Conservation (phyloP, 2,797 vertebrate species). For the Argyrosomus regius region DNA sequence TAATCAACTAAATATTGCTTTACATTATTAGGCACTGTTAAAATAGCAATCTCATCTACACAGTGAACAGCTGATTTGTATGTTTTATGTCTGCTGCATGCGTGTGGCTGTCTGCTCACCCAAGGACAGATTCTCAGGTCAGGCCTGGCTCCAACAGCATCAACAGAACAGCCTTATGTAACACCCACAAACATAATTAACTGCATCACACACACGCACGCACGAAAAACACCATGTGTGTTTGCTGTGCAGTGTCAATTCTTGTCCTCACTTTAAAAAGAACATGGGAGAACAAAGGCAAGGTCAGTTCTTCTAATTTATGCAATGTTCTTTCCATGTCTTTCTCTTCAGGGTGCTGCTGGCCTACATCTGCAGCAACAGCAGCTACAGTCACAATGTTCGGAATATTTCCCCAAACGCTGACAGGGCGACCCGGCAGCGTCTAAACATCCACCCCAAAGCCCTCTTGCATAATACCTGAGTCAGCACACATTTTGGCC, state of each 20-base stretch:
- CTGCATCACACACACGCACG: background rate
- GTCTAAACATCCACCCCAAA: slow-evolving; percentile 49
- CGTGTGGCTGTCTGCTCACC: slow-evolving; percentile 1
- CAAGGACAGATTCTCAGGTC: slow-evolving; percentile 5
- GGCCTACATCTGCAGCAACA: slow-evolving; percentile 52
- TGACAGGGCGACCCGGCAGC: slow-evolving; percentile 40
- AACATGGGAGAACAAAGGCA: slow-evolving; percentile 32
- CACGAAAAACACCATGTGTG: background rate
- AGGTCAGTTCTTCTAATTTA: slow-evolving; percentile 50
- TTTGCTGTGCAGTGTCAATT: slow-evolving; percentile 1
- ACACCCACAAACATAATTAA: slow-evolving; percentile 29
- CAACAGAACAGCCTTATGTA: slow-evolving; percentile 23
- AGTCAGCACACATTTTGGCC: slow-evolving; percentile 46
- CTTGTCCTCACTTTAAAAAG: slow-evolving; percentile 1
- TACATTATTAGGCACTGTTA: background rate
- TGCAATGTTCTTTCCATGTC: slow-evolving; percentile 37
- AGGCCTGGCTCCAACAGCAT: slow-evolving; percentile 11
- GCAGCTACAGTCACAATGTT: slow-evolving; percentile 28
- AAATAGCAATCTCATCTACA: background rate
- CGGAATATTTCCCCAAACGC: slow-evolving; percentile 19
- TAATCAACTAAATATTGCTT: background rate
- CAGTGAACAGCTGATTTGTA: background rate
- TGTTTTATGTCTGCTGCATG: background rate
- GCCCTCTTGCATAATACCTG: slow-evolving; percentile 55
- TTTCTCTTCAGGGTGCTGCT: slow-evolving; percentile 48